Evolutionary conservation across 2,888 invertebrate genomes (phyloP), one percentile per base, ranked within the genome.

Genomic region (Drosophila paracracens): DNA sequence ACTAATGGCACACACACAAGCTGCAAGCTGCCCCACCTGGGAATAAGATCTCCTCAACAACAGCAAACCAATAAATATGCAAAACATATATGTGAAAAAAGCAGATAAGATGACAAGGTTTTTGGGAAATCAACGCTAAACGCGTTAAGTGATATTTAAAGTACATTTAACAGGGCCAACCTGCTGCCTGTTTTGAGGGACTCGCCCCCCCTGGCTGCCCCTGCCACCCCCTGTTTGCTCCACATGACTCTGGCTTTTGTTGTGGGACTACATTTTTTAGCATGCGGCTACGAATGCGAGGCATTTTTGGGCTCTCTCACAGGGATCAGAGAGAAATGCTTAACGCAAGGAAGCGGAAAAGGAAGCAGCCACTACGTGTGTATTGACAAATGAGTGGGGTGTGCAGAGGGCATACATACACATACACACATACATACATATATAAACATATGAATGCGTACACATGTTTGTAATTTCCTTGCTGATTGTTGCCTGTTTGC

Each of bases 101-200:
- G 70, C 54, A 89, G 85, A 89, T 88, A 84, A 88, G 82, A 85
- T 73, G 83, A 64, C 70, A 76, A 48, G 66, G 70, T 56, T 60
- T 56, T 56, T 57, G 52, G 56, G 66, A 84, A 84, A 89, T 89
- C 89, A 89, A 85, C 82, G 88, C 71, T 82, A 85, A 86, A 85
- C 76, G 73, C 85, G 85, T 86, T 89, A 86, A 86, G 88, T 86
- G 85, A 88, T 88, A 89, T 86, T 86, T 89, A 88, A 89, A 86
- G 85, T 82, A 86, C 88, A 84, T 80, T 89, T 78, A 88, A 88
- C 73, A 85, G 85, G 71, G 33, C 38, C 62, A 78, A 64, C 48
- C 61, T 52, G 69, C 66, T 43, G 36, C 5, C n/a, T 16, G 64
- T 40, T 21, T 57, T 48, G 53, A 25, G 33, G 25, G 48, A 25